Conservation (phyloP, 1,140 invertebrate species). For the Brachionus sp. region DNA sequence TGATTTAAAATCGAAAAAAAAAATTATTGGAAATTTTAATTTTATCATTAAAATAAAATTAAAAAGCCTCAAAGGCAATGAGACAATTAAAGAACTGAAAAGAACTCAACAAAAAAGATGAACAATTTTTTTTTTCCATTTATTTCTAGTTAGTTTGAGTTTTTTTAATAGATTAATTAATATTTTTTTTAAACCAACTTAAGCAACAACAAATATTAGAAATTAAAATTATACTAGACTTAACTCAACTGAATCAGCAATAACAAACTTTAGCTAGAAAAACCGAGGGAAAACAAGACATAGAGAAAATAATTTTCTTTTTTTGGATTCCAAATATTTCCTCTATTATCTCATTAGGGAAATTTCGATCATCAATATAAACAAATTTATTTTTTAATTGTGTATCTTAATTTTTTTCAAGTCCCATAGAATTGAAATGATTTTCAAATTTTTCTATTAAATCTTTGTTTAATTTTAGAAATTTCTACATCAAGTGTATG, state of each 20-base stretch:
- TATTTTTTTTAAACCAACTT: slow-evolving; percentile 20
- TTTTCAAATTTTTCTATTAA: not conserved
- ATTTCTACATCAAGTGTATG: not conserved
- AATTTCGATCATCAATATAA: slow-evolving; percentile 1
- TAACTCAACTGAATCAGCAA: slow-evolving; percentile 35
- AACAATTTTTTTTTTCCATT: not conserved
- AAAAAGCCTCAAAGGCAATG: slow-evolving; percentile 42
- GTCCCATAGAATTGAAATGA: not conserved
- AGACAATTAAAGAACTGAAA: slow-evolving; percentile 11
- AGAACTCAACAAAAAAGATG: not conserved
- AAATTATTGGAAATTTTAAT: slow-evolving; percentile 20
- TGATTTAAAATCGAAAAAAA: not conserved
- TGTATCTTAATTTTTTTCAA: slow-evolving; percentile 23
- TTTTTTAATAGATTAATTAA: slow-evolving; percentile 26
- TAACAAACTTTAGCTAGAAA: not conserved
- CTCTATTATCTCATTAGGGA: slow-evolving; percentile 40
- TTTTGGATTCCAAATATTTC: slow-evolving; percentile 36
- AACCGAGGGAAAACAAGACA: not conserved
- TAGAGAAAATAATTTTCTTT: slow-evolving; percentile 12
- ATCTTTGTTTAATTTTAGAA: not conserved
- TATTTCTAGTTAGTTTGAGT: slow-evolving; percentile 31
- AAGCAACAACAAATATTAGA: slow-evolving; percentile 39
- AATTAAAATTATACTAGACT: slow-evolving; percentile 35
- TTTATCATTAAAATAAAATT: slow-evolving; percentile 36
- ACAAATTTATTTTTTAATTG: not conserved